Evolutionary conservation across 2,113 vertebrate species (phyloP).

Genomic region (Misgurnus anguillicaudatus): DNA sequence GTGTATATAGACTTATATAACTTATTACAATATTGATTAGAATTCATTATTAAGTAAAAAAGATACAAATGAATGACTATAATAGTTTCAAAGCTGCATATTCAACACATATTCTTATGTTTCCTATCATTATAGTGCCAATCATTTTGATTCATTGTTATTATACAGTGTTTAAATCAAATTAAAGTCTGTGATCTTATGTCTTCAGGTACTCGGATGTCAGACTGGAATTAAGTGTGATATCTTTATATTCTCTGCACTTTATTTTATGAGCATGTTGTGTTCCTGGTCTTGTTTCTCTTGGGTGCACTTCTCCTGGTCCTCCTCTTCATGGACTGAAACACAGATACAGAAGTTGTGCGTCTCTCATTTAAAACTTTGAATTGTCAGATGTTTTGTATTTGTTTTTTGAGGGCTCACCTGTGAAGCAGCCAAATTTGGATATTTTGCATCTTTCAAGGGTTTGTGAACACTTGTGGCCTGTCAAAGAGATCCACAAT

Average conservation of each 20-base stretch:
- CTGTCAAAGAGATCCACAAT: constrained; percentile 29
- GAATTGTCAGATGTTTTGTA: not conserved
- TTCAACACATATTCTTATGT: not conserved
- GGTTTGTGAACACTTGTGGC: constrained; percentile 18
- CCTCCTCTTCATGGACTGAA: constrained; percentile 34
- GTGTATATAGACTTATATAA: constrained; percentile 13
- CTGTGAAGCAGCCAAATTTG: constrained; percentile 17
- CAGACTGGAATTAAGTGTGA: not conserved
- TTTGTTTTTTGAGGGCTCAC: constrained; percentile 20
- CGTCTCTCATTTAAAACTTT: not conserved
- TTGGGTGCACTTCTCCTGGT: constrained; percentile 29
- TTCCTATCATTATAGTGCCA: not conserved
- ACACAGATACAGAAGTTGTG: not conserved
- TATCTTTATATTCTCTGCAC: not conserved
- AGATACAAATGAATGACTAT: not conserved
- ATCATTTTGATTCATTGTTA: not conserved
- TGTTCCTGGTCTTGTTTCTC: constrained; percentile 35
- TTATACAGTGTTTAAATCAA: constrained; percentile 3
- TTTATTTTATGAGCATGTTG: constrained; percentile 13
- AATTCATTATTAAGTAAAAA: constrained; percentile 3
- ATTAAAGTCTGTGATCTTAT: constrained; percentile 8
- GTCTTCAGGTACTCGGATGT: not conserved
- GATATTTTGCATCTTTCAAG: not conserved
- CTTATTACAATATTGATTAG: constrained; percentile 9
- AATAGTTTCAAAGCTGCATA: not conserved